These are phyloP conservation scores for Xanthorhoe spadicearia DNA, from an alignment of 2,888 invertebrate genomes.

Conservation along the genomic window DNA sequence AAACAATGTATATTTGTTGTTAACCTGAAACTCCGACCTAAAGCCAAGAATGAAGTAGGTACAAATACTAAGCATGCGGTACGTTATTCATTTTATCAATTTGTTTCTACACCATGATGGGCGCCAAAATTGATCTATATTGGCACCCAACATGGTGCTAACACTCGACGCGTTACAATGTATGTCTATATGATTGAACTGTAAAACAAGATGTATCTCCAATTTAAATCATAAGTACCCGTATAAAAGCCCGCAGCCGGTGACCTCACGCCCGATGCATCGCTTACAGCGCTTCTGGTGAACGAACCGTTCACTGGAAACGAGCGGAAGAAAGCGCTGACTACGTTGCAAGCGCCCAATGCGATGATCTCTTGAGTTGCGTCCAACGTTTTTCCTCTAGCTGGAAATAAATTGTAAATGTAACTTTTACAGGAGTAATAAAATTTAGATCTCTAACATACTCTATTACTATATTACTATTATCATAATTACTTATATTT, in stretches of 20 bases:
- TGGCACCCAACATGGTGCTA: slow-evolving; percentile 10
- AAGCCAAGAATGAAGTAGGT: neutral
- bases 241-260: slow-evolving; percentile 90
- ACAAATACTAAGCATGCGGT: neutral
- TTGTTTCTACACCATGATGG: no score
- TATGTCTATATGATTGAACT: neutral
- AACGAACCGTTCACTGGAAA: slow-evolving; percentile 91
- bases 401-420: slow-evolving; percentile 66
- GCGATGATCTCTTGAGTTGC: slow-evolving; percentile 93
- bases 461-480: no score
- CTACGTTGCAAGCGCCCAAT: slow-evolving; percentile 89
- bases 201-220: neutral
- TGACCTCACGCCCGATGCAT: slow-evolving; percentile 91
- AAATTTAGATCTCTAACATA: no score
- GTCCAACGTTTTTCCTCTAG: slow-evolving; percentile 88
- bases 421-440: slow-evolving; percentile 2
- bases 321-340: slow-evolving; percentile 90
- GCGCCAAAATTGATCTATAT: neutral
- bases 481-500: no score
- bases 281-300: slow-evolving; percentile 91
- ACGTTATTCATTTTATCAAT: neutral
- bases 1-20: slow-evolving; percentile 1
- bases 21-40: neutral
- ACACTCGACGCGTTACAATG: neutral
- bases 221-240: slow-evolving; percentile 66